Evolutionary conservation across 2,113 vertebrate species (phyloP), one percentile per base, ranked within the genome.

Genomic region (Crocuta crocuta): DNA sequence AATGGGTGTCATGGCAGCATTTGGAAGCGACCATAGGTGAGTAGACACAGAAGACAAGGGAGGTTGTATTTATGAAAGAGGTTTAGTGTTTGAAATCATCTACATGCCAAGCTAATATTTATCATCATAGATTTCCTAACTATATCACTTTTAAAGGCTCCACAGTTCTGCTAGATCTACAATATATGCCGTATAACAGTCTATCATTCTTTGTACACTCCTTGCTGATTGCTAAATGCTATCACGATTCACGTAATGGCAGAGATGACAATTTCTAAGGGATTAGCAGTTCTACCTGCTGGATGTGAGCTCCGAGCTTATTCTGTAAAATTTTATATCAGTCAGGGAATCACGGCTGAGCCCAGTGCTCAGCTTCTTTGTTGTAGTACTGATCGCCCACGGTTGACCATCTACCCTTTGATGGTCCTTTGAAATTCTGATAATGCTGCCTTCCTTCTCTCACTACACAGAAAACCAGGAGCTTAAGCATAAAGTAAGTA

Each of bases 401-500:
- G 84, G 73, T 93, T 89, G 39, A 97, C 50, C 17, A 63, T 61
- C 23, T 39, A 55, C 31, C 63, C 16, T 95, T 50, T 68, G 58
- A 87, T 10, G 50, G 68, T 26, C 50, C 82, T 96, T 95, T 35
- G 2, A 97, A 94, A 76, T 96, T 65, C 76, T 61, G 21, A 87
- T 92, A 96, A 45, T 28, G 23, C 31, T 24, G 11, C 61, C n/a
- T 94, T 97, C 68, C 68, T 93, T 92, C 61, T 89, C 73, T 79
- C 33, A n/a, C 10, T 89, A 66, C 82, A 65, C 92, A 98, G 55
- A 58, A 96, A 98, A 73, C 23, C n/a, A 83, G 35, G 93, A 45
- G 78, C 9, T 97, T 94, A 96, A 97, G 87, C 28, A 97, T 82
- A 61, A 97, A 97, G 97, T 92, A 98, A 96, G 80, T 88, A 97